A percentile compares a stretch with the other conserved stretches of the same genome.
phyloP scores from a whole-genome alignment of 2,797 vertebrate species.

The Hafferia zeledoni region DNA sequence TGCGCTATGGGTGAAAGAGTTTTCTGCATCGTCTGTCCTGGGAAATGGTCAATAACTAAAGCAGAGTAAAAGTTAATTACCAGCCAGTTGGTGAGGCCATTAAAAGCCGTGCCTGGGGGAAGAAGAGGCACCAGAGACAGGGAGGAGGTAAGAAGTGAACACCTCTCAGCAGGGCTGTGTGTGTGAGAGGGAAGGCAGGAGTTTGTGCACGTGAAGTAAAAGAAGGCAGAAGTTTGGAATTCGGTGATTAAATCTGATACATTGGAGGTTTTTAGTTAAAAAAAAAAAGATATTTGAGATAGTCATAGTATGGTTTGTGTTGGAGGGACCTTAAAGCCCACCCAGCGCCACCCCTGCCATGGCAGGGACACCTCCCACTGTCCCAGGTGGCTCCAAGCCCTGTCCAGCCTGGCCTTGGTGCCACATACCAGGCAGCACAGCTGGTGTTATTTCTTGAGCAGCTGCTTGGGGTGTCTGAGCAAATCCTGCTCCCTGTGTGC shows the following conservation, averaged over 20 bases:
- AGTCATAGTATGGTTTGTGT: not conserved
- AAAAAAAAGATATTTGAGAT: not conserved
- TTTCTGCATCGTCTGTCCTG: constrained; percentile 22
- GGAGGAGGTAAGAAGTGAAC: not conserved
- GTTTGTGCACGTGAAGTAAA: not conserved
- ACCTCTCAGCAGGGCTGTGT: not conserved
- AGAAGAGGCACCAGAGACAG: not conserved
- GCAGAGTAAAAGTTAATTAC: constrained; percentile 39
- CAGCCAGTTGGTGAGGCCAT: not conserved
- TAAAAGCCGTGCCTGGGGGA: not conserved
- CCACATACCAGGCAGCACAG: rapidly evolving
- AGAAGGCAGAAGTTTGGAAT: not conserved
- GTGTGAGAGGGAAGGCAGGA: not conserved
- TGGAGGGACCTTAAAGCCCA: not conserved
- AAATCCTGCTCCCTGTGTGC: not conserved
- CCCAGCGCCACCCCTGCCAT: rapidly evolving
- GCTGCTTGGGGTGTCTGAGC: not conserved
- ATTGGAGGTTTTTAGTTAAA: not conserved
- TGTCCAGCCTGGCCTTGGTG: rapidly evolving
- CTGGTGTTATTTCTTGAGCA: rapidly evolving
- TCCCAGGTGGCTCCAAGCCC: not conserved
- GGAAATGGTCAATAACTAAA: constrained; percentile 35
- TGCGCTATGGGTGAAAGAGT: not conserved
- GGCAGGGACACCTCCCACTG: not conserved
- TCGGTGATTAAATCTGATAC: not conserved